Percentiles rank a stretch among this genome's conserved stretches.
Conservation (phyloP, 1,140 invertebrate species). For the Arctopsyche grandis region DNA sequence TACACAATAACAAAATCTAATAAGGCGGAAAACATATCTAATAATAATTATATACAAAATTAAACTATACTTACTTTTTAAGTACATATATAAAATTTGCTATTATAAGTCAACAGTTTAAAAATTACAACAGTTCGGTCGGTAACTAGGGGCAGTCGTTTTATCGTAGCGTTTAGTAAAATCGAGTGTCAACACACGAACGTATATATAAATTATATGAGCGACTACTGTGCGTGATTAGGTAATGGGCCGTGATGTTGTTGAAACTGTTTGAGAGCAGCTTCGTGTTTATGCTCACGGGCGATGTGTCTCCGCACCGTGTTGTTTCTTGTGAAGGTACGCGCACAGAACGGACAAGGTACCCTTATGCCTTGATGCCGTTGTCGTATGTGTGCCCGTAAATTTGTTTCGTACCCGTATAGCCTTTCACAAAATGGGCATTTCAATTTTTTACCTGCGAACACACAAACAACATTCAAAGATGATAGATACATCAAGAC, state of each 20-base stretch:
- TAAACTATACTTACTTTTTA: constrained; percentile 44
- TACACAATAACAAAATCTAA: constrained; percentile 35
- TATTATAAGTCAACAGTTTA: constrained; percentile 42
- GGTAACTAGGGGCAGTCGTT: neutral
- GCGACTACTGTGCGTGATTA: constrained; percentile 70
- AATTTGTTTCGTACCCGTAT: constrained; percentile 93
- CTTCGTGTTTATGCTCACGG: constrained; percentile 83
- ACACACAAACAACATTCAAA: constrained; percentile 33
- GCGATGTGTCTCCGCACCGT: constrained; percentile 88
- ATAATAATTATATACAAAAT: constrained; percentile 43
- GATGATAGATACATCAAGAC: neutral
- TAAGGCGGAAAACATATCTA: constrained; percentile 39
- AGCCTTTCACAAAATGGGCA: constrained; percentile 91
- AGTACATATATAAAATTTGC: constrained; percentile 44
- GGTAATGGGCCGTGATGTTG: constrained; percentile 66
- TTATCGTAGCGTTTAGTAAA: constrained; percentile 9
- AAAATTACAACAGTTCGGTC: constrained; percentile 33
- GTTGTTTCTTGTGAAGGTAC: constrained; percentile 93
- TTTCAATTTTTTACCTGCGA: constrained; percentile 86
- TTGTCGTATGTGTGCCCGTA: constrained; percentile 88
- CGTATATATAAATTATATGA: neutral
- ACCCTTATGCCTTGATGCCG: constrained; percentile 90
- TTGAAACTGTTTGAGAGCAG: constrained; percentile 75
- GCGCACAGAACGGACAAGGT: constrained; percentile 85
- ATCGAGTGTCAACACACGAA: constrained; percentile 11